Percentiles rank a stretch among this genome's conserved stretches.
Conservation (phyloP, 2,888 invertebrate species). For the Nudaria mundana region DNA sequence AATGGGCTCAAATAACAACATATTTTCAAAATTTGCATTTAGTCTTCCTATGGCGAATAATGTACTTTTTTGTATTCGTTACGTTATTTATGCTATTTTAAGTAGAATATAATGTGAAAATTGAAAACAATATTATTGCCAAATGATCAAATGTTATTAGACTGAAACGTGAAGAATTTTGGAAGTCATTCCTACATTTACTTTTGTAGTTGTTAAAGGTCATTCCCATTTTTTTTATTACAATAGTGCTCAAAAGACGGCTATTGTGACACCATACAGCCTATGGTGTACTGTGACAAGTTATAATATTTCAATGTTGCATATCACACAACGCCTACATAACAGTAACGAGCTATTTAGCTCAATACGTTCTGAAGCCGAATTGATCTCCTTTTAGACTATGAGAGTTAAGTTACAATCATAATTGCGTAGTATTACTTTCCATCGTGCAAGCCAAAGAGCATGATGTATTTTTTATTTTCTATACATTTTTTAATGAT, state of each 20-base stretch:
- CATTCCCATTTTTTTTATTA: conserved; percentile 33
- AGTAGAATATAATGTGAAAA: conserved; percentile 43
- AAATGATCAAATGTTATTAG: conserved; percentile 79
- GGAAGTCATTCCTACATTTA: conserved; percentile 39
- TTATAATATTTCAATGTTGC: conserved; percentile 1
- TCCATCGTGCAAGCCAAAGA: conserved; percentile 81
- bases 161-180: conserved; percentile 62
- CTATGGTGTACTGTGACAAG: not conserved
- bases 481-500: conserved; percentile 68
- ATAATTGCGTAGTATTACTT: conserved; percentile 57
- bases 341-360: conserved; percentile 26
- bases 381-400: conserved; percentile 73
- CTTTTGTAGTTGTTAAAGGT: conserved; percentile 27
- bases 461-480: conserved; percentile 78
- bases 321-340: conserved; percentile 51
- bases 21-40: conserved; percentile 57
- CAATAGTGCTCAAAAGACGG: conserved; percentile 14
- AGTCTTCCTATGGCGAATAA: conserved; percentile 71
- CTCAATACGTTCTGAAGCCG: conserved; percentile 52
- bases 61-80: conserved; percentile 53
- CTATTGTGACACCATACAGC: not conserved
- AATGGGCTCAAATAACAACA: conserved; percentile 52
- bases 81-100: conserved; percentile 57
- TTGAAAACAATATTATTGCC: conserved; percentile 78
- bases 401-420: conserved; percentile 60